Base-by-base conservation (phyloP, 2,113 vertebrate genomes). In the Aix galericulata region DNA sequence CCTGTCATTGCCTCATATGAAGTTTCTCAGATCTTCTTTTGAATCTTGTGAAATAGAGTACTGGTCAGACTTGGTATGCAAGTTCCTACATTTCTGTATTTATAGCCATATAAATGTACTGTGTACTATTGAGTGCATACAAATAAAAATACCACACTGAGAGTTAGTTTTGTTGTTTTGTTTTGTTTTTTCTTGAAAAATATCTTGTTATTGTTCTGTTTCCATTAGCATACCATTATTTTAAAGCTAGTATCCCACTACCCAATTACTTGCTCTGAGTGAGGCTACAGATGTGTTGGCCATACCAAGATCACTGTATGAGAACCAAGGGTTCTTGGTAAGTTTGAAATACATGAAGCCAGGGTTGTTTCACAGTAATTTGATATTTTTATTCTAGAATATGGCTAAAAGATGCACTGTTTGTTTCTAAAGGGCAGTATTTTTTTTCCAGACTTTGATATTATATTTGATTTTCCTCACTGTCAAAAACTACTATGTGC, bases 61-160 rank as follows among this genome's bases (percentile, higher is more conserved):
- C 36, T 48, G 55, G 69, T 77, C 25, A 38, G 59, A 66, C 83
- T 71, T 92, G 56, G 38, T 58, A 73, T 0, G 2, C 78, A 52
- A 4, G 5, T 75, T 76, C 81, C 38, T 75, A 75, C 4, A 11
- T 85, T 77, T n/a, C 29, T 88, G 9, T 74, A 38, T 64, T 94
- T 95, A 40, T 96, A 53, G 87, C 72, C 34, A 69, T 88, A 1
- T 66, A 53, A 63, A 91, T 86, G 42, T 88, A 76, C 6, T 4
- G 7, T 20, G 8, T 92, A 69, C 88, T 93, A 22, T 9, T 82
- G 53, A 93, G 73, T 89, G 48, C 63, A 52, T 79, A 88, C n/a
- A 91, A 97, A 96, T 95, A 95, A 96, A 96, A 79, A 66, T 63
- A 50, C 55, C 29, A 38, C 38, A 75, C 31, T 90, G 55, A 85